Base-by-base conservation (phyloP, 2,888 invertebrate species). In the Dasypogon diadema region DNA sequence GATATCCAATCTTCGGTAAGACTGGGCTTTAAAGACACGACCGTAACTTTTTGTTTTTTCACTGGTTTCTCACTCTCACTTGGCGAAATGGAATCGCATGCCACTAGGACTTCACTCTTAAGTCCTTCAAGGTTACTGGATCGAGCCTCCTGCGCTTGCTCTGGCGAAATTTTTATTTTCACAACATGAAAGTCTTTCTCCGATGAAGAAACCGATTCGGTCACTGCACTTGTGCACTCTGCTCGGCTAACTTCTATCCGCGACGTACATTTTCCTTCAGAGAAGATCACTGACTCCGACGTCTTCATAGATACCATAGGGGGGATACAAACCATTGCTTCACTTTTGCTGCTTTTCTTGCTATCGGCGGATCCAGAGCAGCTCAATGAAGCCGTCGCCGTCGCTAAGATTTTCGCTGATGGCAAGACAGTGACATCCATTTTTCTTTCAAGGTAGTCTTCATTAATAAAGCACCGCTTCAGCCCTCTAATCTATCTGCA, bases 121-220 rank as follows among this genome's bases (percentile, higher is more conserved):
- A 48, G 46, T 46, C 22, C 26, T 48, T 63, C 14, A 30, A 21
- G 22, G 22, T 63, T 42, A 22, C 55, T 48, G 56, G 14, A 22
- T 16, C 18, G 34, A 2, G 4, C 12, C n/a, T 70, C 30, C 18
- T 70, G 24, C 18, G 3, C 37, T 37, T 63, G 56, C 79, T 79
- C 80, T 77, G 83, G 82, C 75, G 82, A 82, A 77, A 85, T 85
- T 80, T 85, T 84, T 77, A 85, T 85, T 80, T 84, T 85, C 58
- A 85, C 83, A 78, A 85, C 84, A 81, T 85, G 82, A 80, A 81
- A 81, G 77, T 80, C 77, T 80, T 80, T 79, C 74, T 80, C 65
- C 30, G 21, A 79, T 77, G 77, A 79, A 75, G 78, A 76, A 78
- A 81, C 81, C 81, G 82, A 81, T 82, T 81, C 82, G 82, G 82